Evolutionary conservation across 2,113 vertebrate genomes (phyloP).

Genomic region (Neoarius graeffei): DNA sequence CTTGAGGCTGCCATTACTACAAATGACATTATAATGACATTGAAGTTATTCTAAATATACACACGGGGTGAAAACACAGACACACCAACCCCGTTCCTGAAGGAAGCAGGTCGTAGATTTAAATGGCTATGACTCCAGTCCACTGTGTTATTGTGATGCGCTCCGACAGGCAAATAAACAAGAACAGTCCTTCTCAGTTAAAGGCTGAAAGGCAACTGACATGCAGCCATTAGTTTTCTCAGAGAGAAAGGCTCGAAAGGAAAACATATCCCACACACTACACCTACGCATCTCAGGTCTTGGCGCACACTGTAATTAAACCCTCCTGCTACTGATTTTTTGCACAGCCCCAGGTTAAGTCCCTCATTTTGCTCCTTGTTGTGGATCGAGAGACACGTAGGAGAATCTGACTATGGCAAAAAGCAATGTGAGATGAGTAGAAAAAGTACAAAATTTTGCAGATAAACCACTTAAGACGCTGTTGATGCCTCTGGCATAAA

Average conservation of each 20-base stretch:
- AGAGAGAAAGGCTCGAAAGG: background rate
- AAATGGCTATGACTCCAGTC: background rate
- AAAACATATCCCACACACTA: constrained; percentile 30
- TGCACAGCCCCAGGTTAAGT: constrained; percentile 88
- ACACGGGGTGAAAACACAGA: background rate
- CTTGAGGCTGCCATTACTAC: constrained; percentile 45
- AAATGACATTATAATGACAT: constrained; percentile 49
- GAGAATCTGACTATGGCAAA: constrained; percentile 87
- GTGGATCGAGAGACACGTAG: constrained; percentile 80
- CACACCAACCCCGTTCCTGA: background rate
- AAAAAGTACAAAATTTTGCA: constrained; percentile 83
- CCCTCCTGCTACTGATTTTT: constrained; percentile 63
- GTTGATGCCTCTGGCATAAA: constrained; percentile 80
- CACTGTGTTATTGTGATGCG: background rate
- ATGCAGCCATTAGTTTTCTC: constrained; percentile 24
- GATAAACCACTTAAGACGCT: constrained; percentile 83
- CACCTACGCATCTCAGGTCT: constrained; percentile 25
- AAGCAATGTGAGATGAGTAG: constrained; percentile 87
- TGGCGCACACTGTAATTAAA: constrained; percentile 30
- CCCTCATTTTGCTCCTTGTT: constrained; percentile 76
- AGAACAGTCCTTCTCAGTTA: constrained; percentile 17
- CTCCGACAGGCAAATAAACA: constrained; percentile 9
- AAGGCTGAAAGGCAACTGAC: constrained; percentile 28
- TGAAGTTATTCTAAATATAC: constrained; percentile 33
- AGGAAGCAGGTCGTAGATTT: background rate